These are phyloP conservation scores for Crotalus horridus DNA, from an alignment of 2,113 vertebrate genomes.

Conservation along the genomic window DNA sequence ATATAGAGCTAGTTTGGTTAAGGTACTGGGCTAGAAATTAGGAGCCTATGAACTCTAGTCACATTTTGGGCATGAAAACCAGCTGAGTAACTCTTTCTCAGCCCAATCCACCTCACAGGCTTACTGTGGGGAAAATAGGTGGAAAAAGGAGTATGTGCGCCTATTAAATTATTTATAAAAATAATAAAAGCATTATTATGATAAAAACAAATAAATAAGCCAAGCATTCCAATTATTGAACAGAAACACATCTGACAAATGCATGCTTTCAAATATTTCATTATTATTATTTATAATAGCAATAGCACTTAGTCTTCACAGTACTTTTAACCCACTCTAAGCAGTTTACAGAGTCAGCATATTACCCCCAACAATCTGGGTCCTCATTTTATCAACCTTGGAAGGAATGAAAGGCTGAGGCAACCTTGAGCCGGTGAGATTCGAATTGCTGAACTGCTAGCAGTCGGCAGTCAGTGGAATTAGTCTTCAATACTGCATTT, in stretches of 20 bases:
- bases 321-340: too few species aligned
- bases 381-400: too few species aligned
- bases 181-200: background rate
- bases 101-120: background rate
- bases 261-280: background rate
- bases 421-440: too few species aligned
- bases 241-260: background rate
- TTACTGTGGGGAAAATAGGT: background rate
- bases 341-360: too few species aligned
- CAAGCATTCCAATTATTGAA: background rate
- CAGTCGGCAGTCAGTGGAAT: too few species aligned
- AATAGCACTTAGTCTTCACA: too few species aligned
- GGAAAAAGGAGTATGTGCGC: background rate
- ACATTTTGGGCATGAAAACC: background rate
- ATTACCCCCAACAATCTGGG: too few species aligned
- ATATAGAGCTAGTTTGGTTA: background rate
- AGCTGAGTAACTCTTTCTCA: background rate
- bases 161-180: background rate
- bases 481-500: too few species aligned
- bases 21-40: background rate
- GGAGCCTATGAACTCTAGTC: background rate
- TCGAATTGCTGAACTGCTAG: too few species aligned
- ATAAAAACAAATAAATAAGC: background rate
- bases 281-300: background rate
- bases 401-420: too few species aligned